These are phyloP conservation scores for Rhaphigaster nebulosa DNA, from an alignment of 2,888 invertebrate genomes.

Conservation along the genomic window DNA sequence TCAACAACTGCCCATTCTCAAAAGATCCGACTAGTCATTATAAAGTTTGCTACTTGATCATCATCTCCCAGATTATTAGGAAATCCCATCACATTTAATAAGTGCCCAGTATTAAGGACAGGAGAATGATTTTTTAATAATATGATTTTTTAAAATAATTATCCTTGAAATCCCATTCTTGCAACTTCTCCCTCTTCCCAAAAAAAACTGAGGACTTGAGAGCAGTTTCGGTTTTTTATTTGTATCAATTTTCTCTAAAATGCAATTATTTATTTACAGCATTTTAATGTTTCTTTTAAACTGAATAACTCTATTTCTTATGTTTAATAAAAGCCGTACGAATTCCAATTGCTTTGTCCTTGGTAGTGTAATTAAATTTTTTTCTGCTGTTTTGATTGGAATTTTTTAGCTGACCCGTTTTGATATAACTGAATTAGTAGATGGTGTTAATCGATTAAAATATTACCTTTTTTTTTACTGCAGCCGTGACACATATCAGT, in stretches of 20 bases:
- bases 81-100: not conserved
- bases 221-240: not conserved
- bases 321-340: not conserved
- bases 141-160: not conserved
- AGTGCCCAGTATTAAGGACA: not conserved
- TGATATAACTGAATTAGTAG: not conserved
- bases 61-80: not conserved
- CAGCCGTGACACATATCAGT: not conserved
- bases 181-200: not conserved
- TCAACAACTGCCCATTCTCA: no score
- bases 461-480: not conserved
- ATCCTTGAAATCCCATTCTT: not conserved
- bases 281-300: conserved; percentile 1
- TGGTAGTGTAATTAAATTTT: not conserved
- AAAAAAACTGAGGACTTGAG: not conserved
- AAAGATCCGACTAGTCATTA: not conserved
- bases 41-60: not conserved
- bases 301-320: not conserved
- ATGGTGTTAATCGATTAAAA: not conserved
- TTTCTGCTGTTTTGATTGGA: not conserved
- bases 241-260: not conserved
- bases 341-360: not conserved
- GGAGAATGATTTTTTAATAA: not conserved
- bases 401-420: not conserved
- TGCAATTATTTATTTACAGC: not conserved